phyloP scores from a whole-genome alignment of 2,797 vertebrate genomes.

The Acridotheres tristis region DNA sequence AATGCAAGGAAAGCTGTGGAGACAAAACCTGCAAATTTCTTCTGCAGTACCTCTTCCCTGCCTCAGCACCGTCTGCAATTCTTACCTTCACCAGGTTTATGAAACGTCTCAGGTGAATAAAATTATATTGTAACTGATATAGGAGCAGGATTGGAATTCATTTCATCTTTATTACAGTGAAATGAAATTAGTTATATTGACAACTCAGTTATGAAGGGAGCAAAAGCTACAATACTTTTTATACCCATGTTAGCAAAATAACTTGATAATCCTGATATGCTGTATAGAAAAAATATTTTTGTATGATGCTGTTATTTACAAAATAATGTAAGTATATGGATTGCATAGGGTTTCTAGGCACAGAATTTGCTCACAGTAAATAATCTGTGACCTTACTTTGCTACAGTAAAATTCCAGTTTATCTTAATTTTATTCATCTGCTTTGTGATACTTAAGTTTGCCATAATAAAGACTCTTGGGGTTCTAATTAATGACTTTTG shows the following conservation, averaged over 20 bases:
- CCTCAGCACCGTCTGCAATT: not conserved
- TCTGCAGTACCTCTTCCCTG: not conserved
- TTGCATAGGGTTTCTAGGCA: not conserved
- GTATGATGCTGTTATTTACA: not conserved
- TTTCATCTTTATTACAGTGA: slow-evolving; percentile 32
- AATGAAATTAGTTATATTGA: slow-evolving; percentile 45
- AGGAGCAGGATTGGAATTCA: slow-evolving; percentile 4
- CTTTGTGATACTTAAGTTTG: not conserved
- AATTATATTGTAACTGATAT: not conserved
- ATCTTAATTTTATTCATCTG: not conserved
- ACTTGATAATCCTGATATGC: not conserved
- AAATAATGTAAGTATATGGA: not conserved
- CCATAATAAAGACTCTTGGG: not conserved
- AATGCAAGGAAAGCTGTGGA: not conserved
- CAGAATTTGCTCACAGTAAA: not conserved
- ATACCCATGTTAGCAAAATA: not conserved
- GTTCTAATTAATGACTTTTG: slow-evolving; percentile 9
- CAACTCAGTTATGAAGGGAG: slow-evolving; percentile 4
- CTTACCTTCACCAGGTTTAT: slow-evolving; percentile 43
- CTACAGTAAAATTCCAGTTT: slow-evolving; percentile 9
- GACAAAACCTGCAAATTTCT: not conserved
- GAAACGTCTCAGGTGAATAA: slow-evolving; percentile 47
- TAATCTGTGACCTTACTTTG: not conserved
- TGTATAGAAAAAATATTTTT: not conserved
- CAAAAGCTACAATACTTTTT: slow-evolving; percentile 3